These are phyloP conservation scores for Rhodophaea formosa DNA, from an alignment of 2,888 invertebrate species.

Conservation along the genomic window DNA sequence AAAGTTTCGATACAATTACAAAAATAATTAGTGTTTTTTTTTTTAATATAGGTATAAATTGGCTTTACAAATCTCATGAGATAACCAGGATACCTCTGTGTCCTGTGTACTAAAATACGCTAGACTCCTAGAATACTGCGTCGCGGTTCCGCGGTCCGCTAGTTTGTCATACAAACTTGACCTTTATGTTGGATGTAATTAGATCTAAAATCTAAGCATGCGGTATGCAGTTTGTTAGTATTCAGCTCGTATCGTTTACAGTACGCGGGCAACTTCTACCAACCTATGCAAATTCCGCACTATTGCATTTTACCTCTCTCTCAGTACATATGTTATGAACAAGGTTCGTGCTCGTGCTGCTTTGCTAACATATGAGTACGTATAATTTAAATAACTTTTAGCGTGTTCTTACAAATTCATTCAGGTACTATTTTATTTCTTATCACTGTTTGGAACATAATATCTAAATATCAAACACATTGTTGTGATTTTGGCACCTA, in stretches of 20 bases:
- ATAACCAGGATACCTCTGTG: slow-evolving; percentile 25
- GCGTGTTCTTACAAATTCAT: no score
- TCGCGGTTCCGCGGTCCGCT: slow-evolving; percentile 27
- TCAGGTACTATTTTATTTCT: no score
- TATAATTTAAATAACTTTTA: no score
- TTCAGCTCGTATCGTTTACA: slow-evolving; percentile 54
- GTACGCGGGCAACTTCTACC: slow-evolving; percentile 43
- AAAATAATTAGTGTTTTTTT: no score
- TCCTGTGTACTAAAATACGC: slow-evolving; percentile 39
- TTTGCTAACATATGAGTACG: background rate
- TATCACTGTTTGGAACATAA: no score
- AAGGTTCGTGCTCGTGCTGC: slow-evolving; percentile 2
- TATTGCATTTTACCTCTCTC: slow-evolving; percentile 56
- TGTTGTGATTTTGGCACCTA: no score
- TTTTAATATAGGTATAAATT: no score
- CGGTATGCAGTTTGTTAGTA: slow-evolving; percentile 45
- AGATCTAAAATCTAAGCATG: slow-evolving; percentile 18
- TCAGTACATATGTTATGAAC: slow-evolving; percentile 30
- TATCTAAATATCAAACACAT: no score
- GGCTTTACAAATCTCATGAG: slow-evolving; percentile 20
- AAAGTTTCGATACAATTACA: no score
- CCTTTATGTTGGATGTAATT: slow-evolving; percentile 18
- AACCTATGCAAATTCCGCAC: slow-evolving; percentile 63
- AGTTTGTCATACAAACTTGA: slow-evolving; percentile 20
- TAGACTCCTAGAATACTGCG: slow-evolving; percentile 48